Base-by-base conservation (phyloP, 2,888 invertebrate species). In the Cephonodes hylas region DNA sequence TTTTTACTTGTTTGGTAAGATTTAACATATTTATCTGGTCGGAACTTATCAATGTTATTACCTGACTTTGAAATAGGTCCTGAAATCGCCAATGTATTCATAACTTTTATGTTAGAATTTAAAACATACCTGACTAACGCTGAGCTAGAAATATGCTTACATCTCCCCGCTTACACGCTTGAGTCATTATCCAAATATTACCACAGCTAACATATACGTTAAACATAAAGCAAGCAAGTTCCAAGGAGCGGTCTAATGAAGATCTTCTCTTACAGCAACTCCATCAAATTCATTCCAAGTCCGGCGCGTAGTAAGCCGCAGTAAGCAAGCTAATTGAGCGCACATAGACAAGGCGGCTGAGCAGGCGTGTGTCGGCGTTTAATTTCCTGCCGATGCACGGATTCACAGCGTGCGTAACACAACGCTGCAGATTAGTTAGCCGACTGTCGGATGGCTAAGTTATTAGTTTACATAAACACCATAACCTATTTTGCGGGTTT, bases 251-350 rank as follows among this genome's bases (percentile, higher is more conserved):
- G 22, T 7, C 13, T 46, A 66, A 64, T 61, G 58, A 59, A 57
- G 25, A 60, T 23, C 63, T 66, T 46, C 27, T 46, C 62, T 22
- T 34, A 42, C 38, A 64, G 6, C 22, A 59, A 62, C 53, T 15
- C 58, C 63, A 68, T 70, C 48, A 60, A 62, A 61, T 48, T 46
- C 34, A 45, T 31, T 61, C 48, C 18, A 58, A 20, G 20, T 31
- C 58, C 60, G 58, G 53, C 31, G 23, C 22, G 57, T 23, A 34
- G 57, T 57, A 44, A 60, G 68, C 63, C 22, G 57, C 23, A 34
- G 57, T 57, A 44, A 60, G 68, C 63, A 61, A 59, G 44, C 66
- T 73, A 70, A 73, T 71, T 71, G 68, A 72, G 71, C 62, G 64
- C 59, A 67, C 64, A 69, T 67, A 65, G 64, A 73, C 70, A 66